Conservation (phyloP, 2,888 invertebrate species). For the Morpho helenor region DNA sequence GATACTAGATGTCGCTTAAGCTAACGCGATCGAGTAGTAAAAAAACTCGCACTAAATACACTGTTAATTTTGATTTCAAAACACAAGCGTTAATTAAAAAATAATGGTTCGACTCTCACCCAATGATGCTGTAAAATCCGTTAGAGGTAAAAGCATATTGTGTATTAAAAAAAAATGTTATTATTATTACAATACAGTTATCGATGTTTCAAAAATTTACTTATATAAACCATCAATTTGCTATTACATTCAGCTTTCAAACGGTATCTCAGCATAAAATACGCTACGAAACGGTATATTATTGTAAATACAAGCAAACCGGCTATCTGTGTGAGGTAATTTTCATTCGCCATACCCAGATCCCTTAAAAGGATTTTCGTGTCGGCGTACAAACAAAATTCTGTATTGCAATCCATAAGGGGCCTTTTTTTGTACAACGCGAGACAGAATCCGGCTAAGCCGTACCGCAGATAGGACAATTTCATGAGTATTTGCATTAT, state of each 20-base stretch:
- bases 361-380: conserved; percentile 81
- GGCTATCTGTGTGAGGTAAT: conserved; percentile 75
- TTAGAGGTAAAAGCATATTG: no score
- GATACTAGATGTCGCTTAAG: no score
- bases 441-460: conserved; percentile 80
- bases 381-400: conserved; percentile 78
- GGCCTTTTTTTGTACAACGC: conserved; percentile 81
- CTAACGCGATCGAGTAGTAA: no score
- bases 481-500: conserved; percentile 78
- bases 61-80: no score
- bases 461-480: conserved; percentile 82
- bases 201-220: conserved; percentile 75
- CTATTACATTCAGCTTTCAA: conserved; percentile 76
- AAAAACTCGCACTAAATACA: no score
- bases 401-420: conserved; percentile 79
- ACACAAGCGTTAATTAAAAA: no score
- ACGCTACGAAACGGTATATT: conserved; percentile 73
- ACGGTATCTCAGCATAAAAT: conserved; percentile 78
- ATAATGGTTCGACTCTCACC: no score
- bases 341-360: conserved; percentile 78
- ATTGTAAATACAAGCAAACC: conserved; percentile 78
- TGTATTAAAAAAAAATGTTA: no score
- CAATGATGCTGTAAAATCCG: no score
- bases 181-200: conserved; percentile 31
- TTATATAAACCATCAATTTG: conserved; percentile 73